Evolutionary conservation across 2,113 vertebrate species (phyloP).

Genomic region (Cyanoramphus novaezelandiae): DNA sequence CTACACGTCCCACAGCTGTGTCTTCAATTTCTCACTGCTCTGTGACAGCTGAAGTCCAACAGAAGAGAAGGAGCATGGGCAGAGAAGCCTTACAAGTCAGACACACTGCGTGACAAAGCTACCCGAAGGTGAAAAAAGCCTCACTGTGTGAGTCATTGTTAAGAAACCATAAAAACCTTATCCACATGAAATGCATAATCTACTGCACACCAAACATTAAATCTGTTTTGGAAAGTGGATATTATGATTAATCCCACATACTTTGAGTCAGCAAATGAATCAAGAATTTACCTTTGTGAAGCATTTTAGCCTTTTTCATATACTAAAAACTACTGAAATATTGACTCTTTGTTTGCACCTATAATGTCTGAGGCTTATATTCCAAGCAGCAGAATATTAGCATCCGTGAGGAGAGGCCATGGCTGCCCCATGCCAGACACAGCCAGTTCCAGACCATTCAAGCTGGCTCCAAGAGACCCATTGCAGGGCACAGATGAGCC

Average conservation of each 20-base stretch:
- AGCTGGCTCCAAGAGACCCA: not conserved
- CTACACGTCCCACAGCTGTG: not conserved
- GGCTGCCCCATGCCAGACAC: not conserved
- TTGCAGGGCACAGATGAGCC: not conserved
- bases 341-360: not conserved
- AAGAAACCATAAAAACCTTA: not conserved
- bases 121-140: accelerated
- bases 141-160: not conserved
- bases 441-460: not conserved
- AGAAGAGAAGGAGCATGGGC: not conserved
- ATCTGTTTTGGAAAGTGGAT: not conserved
- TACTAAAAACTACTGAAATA: not conserved
- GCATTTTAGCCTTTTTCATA: not conserved
- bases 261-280: not conserved
- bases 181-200: not conserved
- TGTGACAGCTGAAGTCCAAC: not conserved
- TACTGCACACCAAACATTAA: not conserved
- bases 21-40: not conserved
- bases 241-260: not conserved
- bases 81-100: not conserved
- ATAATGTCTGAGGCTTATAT: not conserved
- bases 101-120: not conserved
- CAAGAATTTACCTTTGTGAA: not conserved
- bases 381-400: not conserved
- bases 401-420: not conserved